Evolutionary conservation across 2,113 vertebrate genomes (phyloP).

Genomic region (Prunella fulvescens): DNA sequence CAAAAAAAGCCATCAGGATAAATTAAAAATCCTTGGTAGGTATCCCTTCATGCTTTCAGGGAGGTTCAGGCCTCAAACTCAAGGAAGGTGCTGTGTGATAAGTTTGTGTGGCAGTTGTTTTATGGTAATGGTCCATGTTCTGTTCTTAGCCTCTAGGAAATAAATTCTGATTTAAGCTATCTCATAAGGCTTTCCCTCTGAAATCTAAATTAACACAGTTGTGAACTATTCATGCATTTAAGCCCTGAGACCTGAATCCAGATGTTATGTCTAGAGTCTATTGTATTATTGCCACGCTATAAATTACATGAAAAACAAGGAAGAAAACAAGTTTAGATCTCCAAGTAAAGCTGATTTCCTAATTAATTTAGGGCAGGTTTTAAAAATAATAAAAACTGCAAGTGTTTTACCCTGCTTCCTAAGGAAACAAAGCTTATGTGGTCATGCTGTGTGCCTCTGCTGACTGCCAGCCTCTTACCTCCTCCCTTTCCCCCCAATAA

Average conservation of each 20-base stretch:
- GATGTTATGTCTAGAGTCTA: background rate
- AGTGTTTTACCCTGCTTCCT: background rate
- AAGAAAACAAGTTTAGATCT: background rate
- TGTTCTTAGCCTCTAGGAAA: background rate
- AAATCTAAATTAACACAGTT: background rate
- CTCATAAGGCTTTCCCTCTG: background rate
- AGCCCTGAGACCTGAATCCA: background rate
- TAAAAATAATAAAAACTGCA: background rate
- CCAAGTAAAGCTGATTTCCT: background rate
- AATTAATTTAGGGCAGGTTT: background rate
- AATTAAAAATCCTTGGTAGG: background rate
- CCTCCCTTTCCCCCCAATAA: background rate
- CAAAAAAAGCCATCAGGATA: background rate
- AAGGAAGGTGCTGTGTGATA: background rate
- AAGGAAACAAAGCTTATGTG: constrained; percentile 22
- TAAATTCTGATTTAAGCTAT: background rate
- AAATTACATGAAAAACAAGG: background rate
- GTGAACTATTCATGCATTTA: background rate
- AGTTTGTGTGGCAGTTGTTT: background rate
- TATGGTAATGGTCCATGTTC: background rate
- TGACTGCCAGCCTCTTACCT: background rate
- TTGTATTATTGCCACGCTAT: background rate
- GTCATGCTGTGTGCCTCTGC: background rate
- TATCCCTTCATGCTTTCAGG: background rate
- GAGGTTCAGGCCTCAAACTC: background rate